phyloP scores from a whole-genome alignment of 2,888 invertebrate species.

The Pheosia tremula region DNA sequence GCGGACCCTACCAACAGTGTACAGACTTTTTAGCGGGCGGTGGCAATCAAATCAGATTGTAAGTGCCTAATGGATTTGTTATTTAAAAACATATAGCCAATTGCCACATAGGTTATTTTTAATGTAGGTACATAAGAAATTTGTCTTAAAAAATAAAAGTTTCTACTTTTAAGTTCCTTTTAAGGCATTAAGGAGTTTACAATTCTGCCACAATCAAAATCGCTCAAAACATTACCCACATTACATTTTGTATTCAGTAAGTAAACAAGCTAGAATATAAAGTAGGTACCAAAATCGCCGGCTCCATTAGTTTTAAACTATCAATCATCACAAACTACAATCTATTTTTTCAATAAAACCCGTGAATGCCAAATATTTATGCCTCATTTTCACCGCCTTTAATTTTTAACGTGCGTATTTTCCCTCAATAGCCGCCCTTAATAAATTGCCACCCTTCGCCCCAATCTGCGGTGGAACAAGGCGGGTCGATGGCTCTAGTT shows the following conservation, averaged over 20 bases:
- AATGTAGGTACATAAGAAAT: too few species aligned
- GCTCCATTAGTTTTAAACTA: too few species aligned
- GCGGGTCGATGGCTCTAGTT: conserved; percentile 65
- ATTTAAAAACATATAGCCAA: too few species aligned
- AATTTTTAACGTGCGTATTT: conserved; percentile 3
- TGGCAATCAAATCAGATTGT: conserved; percentile 20
- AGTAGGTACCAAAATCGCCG: too few species aligned
- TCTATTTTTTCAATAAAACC: neutral
- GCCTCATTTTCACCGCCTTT: conserved; percentile 1
- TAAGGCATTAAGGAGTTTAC: too few species aligned
- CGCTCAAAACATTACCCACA: too few species aligned
- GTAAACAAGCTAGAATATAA: too few species aligned
- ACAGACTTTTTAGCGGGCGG: conserved; percentile 30
- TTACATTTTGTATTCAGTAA: too few species aligned
- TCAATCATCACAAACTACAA: neutral
- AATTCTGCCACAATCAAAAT: too few species aligned
- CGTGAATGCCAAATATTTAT: conserved; percentile 3
- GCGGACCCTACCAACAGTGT: conserved; percentile 52
- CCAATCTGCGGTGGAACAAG: conserved; percentile 68
- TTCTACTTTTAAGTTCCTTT: too few species aligned
- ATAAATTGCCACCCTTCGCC: conserved; percentile 38
- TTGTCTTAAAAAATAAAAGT: too few species aligned
- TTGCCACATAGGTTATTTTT: too few species aligned
- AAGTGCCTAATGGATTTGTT: neutral
- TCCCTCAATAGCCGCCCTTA: conserved; percentile 3